Conservation (phyloP, 2,113 vertebrate genomes). For the Jacana jacana region DNA sequence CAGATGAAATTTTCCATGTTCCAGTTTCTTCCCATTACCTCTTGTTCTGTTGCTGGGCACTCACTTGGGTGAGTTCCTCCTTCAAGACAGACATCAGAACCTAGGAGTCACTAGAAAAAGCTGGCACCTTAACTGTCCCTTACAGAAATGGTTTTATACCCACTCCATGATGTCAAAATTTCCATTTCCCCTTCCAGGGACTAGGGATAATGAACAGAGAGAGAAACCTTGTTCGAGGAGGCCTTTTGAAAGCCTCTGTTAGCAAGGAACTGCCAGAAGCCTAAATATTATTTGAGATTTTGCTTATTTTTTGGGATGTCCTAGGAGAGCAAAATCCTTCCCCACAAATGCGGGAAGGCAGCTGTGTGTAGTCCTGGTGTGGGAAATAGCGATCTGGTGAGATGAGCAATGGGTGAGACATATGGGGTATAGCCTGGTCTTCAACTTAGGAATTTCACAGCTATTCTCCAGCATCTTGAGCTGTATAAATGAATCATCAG, state of each 20-base stretch:
- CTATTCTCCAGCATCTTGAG: not conserved
- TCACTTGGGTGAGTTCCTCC: not conserved
- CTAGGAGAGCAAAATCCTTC: not conserved
- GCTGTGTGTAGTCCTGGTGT: not conserved
- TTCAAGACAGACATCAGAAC: not conserved
- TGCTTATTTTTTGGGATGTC: not conserved
- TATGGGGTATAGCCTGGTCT: not conserved
- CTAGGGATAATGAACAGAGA: not conserved
- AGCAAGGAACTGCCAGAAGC: not conserved
- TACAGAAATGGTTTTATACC: not conserved
- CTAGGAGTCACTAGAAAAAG: not conserved
- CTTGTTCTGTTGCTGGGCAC: not conserved
- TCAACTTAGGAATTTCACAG: constrained; percentile 40
- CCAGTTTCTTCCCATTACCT: not conserved
- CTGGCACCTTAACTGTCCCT: not conserved
- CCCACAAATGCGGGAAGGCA: not conserved
- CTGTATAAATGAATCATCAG: constrained; percentile 33
- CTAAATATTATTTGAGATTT: not conserved
- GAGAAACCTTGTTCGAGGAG: not conserved
- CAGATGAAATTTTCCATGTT: not conserved
- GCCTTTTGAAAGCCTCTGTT: not conserved
- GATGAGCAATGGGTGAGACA: constrained; percentile 12
- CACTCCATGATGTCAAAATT: not conserved
- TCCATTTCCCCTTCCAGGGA: not conserved
- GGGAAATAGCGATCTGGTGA: not conserved